These are phyloP conservation scores for Achatina immaculata DNA, from an alignment of 1,140 invertebrate genomes.

Conservation along the genomic window DNA sequence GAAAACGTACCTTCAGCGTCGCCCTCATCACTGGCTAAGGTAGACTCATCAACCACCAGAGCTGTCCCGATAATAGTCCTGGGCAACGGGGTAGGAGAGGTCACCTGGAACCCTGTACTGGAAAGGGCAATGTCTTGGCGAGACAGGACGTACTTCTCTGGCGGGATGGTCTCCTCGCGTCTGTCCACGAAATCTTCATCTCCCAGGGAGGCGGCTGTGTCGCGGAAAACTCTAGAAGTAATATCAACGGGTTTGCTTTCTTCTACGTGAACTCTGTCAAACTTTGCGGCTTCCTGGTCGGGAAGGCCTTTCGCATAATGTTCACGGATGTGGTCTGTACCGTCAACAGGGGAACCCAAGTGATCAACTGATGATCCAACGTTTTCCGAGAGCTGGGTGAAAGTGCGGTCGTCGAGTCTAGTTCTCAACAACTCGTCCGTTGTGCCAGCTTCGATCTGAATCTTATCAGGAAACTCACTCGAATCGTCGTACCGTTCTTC, in stretches of 20 bases:
- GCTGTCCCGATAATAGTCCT: not conserved
- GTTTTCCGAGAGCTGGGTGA: not conserved
- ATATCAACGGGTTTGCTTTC: not conserved
- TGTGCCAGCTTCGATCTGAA: not conserved
- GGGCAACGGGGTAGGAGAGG: not conserved
- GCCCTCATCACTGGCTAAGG: not conserved
- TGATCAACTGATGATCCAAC: not conserved
- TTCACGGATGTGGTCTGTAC: not conserved
- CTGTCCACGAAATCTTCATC: constrained; percentile 39
- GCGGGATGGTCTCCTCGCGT: constrained; percentile 35
- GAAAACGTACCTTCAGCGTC: not conserved
- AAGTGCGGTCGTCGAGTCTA: not conserved
- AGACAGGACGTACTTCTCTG: not conserved
- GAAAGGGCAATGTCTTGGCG: constrained; percentile 7
- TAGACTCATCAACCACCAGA: not conserved
- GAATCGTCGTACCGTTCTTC: not conserved
- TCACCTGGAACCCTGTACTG: not conserved
- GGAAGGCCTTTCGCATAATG: not conserved
- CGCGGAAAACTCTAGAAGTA: not conserved
- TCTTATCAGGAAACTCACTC: not conserved
- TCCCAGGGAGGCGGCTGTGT: not conserved
- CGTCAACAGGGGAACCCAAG: not conserved
- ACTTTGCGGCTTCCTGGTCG: not conserved
- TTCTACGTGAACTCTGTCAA: not conserved
- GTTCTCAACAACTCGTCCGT: not conserved